A percentile compares a stretch with the other conserved stretches of the same genome.
phyloP scores from a whole-genome alignment of 2,113 vertebrate genomes.

The Apteryx mantelli region DNA sequence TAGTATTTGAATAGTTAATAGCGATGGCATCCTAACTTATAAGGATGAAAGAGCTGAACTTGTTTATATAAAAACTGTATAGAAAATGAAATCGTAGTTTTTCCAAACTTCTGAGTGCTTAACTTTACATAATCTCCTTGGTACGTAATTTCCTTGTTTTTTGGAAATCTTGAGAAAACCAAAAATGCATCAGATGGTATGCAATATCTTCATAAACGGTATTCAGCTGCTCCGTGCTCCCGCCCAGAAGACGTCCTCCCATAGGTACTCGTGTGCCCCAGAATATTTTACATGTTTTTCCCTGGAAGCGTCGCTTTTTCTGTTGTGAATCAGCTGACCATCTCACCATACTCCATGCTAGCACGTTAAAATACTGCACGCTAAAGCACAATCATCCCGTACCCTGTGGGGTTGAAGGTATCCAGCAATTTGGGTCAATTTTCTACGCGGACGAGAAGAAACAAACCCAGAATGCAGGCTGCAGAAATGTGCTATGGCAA shows the following conservation, averaged over 20 bases:
- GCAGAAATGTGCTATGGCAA: background rate
- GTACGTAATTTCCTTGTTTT: background rate
- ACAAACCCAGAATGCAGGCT: background rate
- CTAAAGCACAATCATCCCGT: background rate
- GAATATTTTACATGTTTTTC: background rate
- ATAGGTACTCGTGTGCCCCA: background rate
- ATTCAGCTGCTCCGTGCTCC: background rate
- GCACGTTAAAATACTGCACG: background rate
- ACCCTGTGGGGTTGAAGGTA: background rate
- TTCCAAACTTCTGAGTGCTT: background rate
- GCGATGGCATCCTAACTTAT: background rate
- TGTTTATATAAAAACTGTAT: background rate
- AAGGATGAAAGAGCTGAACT: background rate
- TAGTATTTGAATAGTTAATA: background rate
- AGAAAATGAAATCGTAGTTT: background rate
- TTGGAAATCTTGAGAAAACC: background rate
- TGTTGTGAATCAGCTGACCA: background rate
- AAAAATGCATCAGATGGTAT: background rate
- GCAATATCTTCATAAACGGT: background rate
- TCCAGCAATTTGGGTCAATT: background rate
- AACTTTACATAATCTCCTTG: background rate
- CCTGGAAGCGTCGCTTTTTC: background rate
- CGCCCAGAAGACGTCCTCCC: background rate
- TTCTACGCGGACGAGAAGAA: background rate
- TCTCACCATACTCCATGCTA: background rate